A percentile compares a stretch with the other conserved stretches of the same genome.
phyloP scores from a whole-genome alignment of 2,797 vertebrate species.

The Sciurus vulgaris region DNA sequence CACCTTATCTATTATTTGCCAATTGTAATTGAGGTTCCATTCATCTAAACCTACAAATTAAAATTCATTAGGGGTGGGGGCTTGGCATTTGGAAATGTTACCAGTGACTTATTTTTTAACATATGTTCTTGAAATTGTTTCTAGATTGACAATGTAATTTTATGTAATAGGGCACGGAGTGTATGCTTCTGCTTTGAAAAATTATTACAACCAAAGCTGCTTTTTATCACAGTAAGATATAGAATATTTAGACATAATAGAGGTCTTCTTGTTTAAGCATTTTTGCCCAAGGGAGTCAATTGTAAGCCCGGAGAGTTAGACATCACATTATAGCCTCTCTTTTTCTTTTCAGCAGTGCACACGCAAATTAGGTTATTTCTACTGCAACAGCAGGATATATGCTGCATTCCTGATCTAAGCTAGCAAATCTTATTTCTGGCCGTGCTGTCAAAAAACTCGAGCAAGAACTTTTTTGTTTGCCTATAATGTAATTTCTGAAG shows the following conservation, averaged over 20 bases:
- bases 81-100: not conserved
- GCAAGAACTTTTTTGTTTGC: constrained; percentile 63
- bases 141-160: constrained; percentile 24
- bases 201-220: constrained; percentile 32
- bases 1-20: constrained; percentile 64
- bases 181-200: constrained; percentile 49
- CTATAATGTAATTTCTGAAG: constrained; percentile 42
- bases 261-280: constrained; percentile 54
- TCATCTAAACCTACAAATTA: constrained; percentile 19
- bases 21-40: not conserved
- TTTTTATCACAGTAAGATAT: constrained; percentile 5
- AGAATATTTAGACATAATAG: not conserved
- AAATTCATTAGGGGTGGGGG: not conserved
- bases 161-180: not conserved
- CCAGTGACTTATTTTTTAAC: constrained; percentile 33
- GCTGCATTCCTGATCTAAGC: constrained; percentile 40
- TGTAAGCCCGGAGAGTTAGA: not conserved
- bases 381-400: constrained; percentile 43
- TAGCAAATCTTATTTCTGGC: not conserved
- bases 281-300: constrained; percentile 72
- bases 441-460: constrained; percentile 13
- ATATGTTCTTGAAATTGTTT: not conserved
- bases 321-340: not conserved
- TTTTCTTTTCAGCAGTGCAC: constrained; percentile 52
- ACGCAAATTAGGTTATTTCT: constrained; percentile 62